phyloP scores from a whole-genome alignment of 1,140 invertebrate genomes.

The Penaeus chinensis region DNA sequence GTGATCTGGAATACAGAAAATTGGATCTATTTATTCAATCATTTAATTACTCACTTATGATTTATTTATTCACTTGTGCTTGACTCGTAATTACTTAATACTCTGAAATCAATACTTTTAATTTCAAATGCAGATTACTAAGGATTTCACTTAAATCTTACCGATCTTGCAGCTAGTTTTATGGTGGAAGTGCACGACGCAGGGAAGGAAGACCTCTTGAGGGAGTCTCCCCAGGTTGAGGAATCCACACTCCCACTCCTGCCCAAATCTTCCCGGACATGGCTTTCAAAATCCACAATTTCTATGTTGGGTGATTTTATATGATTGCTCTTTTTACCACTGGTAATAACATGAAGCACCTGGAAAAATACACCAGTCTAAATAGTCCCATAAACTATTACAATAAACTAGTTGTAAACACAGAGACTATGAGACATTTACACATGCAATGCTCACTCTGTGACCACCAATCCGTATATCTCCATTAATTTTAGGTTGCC shows the following conservation, averaged over 20 bases:
- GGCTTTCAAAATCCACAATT: conserved; percentile 78
- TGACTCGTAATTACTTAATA: too few relatives aligned
- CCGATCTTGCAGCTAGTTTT: conserved; percentile 69
- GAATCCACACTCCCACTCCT: conserved; percentile 65
- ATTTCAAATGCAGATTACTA: background rate
- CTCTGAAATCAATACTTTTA: background rate
- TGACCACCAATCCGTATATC: too few relatives aligned
- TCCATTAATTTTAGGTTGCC: too few relatives aligned
- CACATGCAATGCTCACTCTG: too few relatives aligned
- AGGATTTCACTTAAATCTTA: conserved; percentile 58
- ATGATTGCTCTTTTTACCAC: conserved; percentile 65
- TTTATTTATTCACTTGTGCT: too few relatives aligned
- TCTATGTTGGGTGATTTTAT: conserved; percentile 63
- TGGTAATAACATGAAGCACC: conserved; percentile 70
- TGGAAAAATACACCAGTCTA: conserved; percentile 63
- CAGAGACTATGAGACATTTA: background rate
- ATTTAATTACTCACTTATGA: too few relatives aligned
- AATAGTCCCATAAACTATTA: background rate
- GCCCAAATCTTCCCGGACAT: conserved; percentile 78
- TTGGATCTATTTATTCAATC: background rate
- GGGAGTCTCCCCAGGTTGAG: conserved; percentile 54
- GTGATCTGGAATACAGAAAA: conserved; percentile 69
- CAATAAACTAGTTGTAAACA: background rate
- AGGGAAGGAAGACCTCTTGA: conserved; percentile 62
- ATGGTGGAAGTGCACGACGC: conserved; percentile 67